Percentiles rank a stretch among this genome's conserved stretches.
phyloP scores from a whole-genome alignment of 2,797 vertebrate species.

The Vultur gryphus region DNA sequence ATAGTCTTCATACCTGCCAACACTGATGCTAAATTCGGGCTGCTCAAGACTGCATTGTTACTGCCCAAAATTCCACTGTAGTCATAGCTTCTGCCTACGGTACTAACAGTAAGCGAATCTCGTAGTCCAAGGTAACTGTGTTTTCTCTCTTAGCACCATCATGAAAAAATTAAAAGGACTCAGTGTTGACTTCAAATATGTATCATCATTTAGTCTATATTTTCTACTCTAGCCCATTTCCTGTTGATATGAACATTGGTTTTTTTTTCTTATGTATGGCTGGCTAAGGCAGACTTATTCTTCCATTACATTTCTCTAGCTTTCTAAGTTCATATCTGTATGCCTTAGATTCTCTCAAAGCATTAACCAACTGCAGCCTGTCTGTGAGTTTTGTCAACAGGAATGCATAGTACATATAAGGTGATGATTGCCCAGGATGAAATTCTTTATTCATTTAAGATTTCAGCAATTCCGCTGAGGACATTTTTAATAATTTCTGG shows the following conservation, averaged over 20 bases:
- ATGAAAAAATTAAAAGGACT: background rate
- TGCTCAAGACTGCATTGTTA: background rate
- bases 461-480: background rate
- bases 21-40: background rate
- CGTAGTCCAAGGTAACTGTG: background rate
- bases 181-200: background rate
- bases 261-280: background rate
- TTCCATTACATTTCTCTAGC: background rate
- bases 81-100: background rate
- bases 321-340: background rate
- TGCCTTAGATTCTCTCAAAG: background rate
- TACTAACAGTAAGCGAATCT: background rate
- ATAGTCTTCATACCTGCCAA: rapidly evolving
- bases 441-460: background rate
- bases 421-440: background rate
- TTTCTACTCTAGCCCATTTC: background rate
- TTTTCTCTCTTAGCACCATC: background rate
- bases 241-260: background rate
- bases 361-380: background rate
- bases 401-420: background rate
- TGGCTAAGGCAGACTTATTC: background rate
- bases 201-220: background rate
- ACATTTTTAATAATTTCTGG: background rate
- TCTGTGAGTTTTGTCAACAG: background rate
- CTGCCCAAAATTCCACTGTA: background rate